Evolutionary conservation across 1,140 invertebrate species (phyloP).

Genomic region (Caenorhabditis remanei): DNA sequence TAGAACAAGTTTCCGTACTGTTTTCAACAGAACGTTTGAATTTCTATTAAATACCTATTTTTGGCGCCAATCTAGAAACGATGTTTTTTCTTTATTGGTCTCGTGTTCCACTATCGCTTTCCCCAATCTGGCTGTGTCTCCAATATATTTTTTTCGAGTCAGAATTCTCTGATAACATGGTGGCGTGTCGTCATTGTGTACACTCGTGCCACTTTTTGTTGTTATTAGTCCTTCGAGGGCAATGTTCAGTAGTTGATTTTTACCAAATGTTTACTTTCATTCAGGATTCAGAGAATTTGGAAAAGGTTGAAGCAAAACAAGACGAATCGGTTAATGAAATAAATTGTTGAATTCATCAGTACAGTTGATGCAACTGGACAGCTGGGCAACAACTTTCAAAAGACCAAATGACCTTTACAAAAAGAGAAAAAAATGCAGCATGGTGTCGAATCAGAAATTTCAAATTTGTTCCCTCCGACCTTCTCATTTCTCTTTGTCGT

Average conservation of each 20-base stretch:
- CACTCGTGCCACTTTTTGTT: conserved; percentile 20
- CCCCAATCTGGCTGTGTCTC: not conserved
- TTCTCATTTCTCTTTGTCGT: conserved; percentile 1
- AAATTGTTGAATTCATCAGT: too few species aligned
- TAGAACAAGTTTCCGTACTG: conserved; percentile 15
- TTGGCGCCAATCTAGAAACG: not conserved
- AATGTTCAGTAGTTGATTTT: not conserved
- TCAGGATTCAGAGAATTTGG: too few species aligned
- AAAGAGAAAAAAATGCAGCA: not conserved
- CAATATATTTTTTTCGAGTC: not conserved
- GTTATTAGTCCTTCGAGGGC: not conserved
- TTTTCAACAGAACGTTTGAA: not conserved
- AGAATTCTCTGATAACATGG: not conserved
- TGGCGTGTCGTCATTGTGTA: not conserved
- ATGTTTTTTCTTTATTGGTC: not conserved
- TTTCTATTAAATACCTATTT: not conserved
- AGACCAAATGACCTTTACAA: not conserved
- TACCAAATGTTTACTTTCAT: too few species aligned
- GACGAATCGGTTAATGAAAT: too few species aligned
- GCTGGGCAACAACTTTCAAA: too few species aligned
- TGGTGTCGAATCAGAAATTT: not conserved
- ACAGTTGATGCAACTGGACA: too few species aligned
- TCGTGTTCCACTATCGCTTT: conserved; percentile 9
- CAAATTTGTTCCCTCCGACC: not conserved
- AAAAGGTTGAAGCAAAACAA: too few species aligned